Evolutionary conservation across 2,113 vertebrate genomes (phyloP), one percentile per base, ranked within the genome.

Genomic region (Micronisus gabar): DNA sequence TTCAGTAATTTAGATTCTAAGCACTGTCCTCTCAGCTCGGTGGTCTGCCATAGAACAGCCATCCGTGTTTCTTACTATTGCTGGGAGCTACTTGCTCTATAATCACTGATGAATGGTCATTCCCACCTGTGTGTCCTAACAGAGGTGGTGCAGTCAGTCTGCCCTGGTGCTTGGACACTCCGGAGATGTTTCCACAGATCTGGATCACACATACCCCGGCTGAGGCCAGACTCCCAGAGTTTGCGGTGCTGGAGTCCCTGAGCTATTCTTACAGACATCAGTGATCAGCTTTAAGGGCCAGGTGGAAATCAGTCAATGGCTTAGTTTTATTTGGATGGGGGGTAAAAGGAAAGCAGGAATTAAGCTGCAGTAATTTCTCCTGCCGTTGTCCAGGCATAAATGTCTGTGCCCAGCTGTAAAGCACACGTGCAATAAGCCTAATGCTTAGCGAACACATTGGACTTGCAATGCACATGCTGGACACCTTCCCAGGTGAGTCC

Each of bases 1-100:
- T 84, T 63, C 62, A 66, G 58, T 73, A 79, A 86, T 95, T 93
- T 73, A 23, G 13, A 66, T 93, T 94, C 58, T 82, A 70, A 92
- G 21, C 53, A 41, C 11, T 81, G 5, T 19, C 10, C 10, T 22
- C 59, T 84, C 53, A 58, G 41, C 68, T 86, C 2, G 0, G 22
- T 52, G 20, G 7, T 61, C 65, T 87, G 48, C 8, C 22, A 30
- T 16, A 58, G 73, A 81, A 21, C 12, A 81, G 29, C 10, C 47
- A 61, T 29, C 27, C 3, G 0, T 50, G 5, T 45, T 88, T 63
- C 19, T 76, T 87, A 26, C 29, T 81, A 0, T 27, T 58, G 5
- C n/a, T 55, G 53, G 43, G 32, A 89, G 6, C 22, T 81, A 73
- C 66, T 83, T 90, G 21, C 16, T 43, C 29, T 43, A 5, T 17